A percentile compares a stretch with the other conserved stretches of the same genome.
These are phyloP conservation scores for Pseudorectes ferrugineus DNA, from an alignment of 2,113 vertebrate genomes.

Conservation along the genomic window DNA sequence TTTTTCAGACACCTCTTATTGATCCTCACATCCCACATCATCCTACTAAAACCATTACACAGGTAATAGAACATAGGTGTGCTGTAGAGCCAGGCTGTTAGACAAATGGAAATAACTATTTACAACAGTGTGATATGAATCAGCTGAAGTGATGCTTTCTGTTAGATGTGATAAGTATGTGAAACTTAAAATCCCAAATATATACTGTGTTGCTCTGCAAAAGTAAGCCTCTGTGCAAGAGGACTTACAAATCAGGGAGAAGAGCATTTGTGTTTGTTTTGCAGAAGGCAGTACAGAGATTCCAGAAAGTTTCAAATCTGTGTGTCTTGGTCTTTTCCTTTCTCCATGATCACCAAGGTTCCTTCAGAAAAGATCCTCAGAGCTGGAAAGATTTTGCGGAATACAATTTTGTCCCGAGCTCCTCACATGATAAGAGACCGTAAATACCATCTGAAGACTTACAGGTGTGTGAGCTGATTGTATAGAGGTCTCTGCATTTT, in stretches of 20 bases:
- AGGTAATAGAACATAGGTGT: constrained; percentile 80
- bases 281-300: background rate
- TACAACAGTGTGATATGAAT: background rate
- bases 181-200: background rate
- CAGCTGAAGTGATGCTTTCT: background rate
- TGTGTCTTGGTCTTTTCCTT: constrained; percentile 3
- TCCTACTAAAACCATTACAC: constrained; percentile 83
- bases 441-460: constrained; percentile 96
- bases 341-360: constrained; percentile 73
- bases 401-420: constrained; percentile 85
- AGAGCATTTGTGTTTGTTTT: constrained; percentile 6
- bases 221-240: background rate
- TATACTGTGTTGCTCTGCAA: background rate
- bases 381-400: constrained; percentile 88
- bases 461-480: constrained; percentile 79
- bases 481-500: constrained; percentile 21
- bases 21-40: constrained; percentile 83
- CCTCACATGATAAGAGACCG: constrained; percentile 98
- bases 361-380: constrained; percentile 93
- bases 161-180: background rate
- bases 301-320: background rate
- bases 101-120: background rate
- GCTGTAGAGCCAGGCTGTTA: background rate
- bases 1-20: constrained; percentile 92
- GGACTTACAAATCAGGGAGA: background rate